Percentiles rank a stretch among this genome's conserved stretches.
Conservation (phyloP, 2,113 vertebrate genomes). For the Rafetus swinhoei region DNA sequence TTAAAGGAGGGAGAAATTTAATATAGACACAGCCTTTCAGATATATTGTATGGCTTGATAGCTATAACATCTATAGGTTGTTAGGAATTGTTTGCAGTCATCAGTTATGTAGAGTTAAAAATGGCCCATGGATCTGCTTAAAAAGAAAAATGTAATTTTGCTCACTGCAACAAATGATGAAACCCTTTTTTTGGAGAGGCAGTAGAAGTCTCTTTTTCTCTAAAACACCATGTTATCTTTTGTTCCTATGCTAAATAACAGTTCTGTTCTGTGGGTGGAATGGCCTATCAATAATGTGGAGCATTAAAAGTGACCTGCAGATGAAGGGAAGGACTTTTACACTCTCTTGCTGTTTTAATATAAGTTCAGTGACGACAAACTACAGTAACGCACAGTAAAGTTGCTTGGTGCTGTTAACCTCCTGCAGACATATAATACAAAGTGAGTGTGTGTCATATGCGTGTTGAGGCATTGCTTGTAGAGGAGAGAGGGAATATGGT, state of each 20-base stretch:
- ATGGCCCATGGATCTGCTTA: slow-evolving; percentile 32
- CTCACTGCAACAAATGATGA: neutral
- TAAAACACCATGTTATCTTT: neutral
- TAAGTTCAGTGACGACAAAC: neutral
- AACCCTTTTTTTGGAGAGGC: neutral
- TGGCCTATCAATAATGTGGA: slow-evolving; percentile 35
- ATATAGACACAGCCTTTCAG: neutral
- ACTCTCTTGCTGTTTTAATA: neutral
- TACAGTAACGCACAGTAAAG: neutral
- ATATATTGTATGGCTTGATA: neutral
- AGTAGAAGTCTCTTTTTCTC: slow-evolving; percentile 50
- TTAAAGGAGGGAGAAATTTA: neutral
- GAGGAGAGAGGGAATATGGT: neutral
- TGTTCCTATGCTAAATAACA: slow-evolving; percentile 3
- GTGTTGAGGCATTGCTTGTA: neutral
- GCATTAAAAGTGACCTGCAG: slow-evolving; percentile 46
- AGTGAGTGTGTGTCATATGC: neutral
- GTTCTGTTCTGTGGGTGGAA: neutral
- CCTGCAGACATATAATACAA: neutral
- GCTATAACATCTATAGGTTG: neutral
- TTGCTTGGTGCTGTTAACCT: neutral
- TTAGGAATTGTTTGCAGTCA: slow-evolving; percentile 22
- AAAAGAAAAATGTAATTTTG: neutral
- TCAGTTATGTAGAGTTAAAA: slow-evolving; percentile 38
- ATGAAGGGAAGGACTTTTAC: neutral